Percentiles rank a stretch among this genome's conserved stretches.
These are phyloP conservation scores for Diglossa brunneiventris DNA, from an alignment of 2,113 vertebrate species.

Conservation along the genomic window DNA sequence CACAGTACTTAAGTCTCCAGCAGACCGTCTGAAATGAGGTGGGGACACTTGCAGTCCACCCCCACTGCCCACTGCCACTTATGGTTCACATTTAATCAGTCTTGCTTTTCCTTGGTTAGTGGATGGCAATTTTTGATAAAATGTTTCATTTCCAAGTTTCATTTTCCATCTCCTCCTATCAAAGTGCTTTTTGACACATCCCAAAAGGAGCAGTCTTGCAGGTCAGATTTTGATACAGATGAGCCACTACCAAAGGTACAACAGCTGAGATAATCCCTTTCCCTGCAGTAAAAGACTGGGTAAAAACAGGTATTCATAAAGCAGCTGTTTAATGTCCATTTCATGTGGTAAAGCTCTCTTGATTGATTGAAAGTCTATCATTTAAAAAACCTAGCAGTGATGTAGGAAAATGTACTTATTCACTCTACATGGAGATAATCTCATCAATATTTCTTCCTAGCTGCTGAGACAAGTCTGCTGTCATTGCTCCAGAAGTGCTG, in stretches of 20 bases:
- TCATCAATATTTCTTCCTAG: neutral
- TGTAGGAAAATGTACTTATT: neutral
- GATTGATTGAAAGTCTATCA: neutral
- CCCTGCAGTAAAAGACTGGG: neutral
- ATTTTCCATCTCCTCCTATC: neutral
- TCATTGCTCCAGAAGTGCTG: neutral
- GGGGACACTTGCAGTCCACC: neutral
- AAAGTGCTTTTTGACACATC: neutral
- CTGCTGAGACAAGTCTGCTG: neutral
- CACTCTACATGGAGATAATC: neutral
- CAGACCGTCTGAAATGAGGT: neutral
- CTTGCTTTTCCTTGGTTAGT: neutral
- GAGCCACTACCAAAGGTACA: neutral
- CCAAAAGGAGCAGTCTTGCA: neutral
- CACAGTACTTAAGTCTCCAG: neutral
- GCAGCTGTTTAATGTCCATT: neutral
- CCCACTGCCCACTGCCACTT: neutral
- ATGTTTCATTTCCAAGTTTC: neutral
- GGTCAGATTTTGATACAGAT: neutral
- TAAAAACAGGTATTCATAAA: neutral
- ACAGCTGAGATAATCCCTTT: neutral
- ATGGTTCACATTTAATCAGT: neutral
- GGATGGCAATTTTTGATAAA: neutral
- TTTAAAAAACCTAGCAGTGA: neutral
- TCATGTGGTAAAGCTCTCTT: neutral